Conservation (phyloP, 2,113 vertebrate species). For the Tylochromis polylepis region DNA sequence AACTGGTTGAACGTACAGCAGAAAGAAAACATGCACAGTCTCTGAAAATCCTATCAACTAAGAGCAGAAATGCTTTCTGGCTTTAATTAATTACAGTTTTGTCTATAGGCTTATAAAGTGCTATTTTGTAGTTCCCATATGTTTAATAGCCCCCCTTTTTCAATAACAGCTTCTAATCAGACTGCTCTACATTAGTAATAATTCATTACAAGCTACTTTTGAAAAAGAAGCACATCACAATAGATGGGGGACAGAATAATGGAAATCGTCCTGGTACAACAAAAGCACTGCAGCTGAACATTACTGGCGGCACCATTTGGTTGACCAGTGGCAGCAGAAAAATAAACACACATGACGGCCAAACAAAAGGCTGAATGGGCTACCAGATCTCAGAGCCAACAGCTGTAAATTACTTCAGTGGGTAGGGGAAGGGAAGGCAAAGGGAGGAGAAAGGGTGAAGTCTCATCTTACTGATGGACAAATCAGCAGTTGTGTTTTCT, state of each 20-base stretch:
- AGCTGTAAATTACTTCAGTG: slow-evolving; percentile 44
- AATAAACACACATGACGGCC: slow-evolving; percentile 6
- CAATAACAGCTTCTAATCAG: slow-evolving; percentile 5
- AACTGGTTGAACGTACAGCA: background rate
- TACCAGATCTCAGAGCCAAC: slow-evolving; percentile 42
- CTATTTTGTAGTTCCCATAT: background rate
- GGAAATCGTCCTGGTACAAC: slow-evolving; percentile 13
- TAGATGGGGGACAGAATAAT: background rate
- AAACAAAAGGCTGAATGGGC: slow-evolving; percentile 56
- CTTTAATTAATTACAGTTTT: background rate
- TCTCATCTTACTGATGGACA: background rate
- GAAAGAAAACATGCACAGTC: background rate
- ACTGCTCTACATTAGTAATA: background rate
- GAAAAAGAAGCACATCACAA: slow-evolving; percentile 16
- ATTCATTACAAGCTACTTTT: slow-evolving; percentile 16
- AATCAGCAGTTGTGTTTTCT: background rate
- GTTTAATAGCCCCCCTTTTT: background rate
- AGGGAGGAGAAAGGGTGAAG: background rate
- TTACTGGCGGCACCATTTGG: slow-evolving; percentile 62
- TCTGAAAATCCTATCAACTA: background rate
- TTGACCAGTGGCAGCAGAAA: slow-evolving; percentile 13
- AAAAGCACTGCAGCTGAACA: slow-evolving; percentile 12
- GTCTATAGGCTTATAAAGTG: background rate
- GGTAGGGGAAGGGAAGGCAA: background rate
- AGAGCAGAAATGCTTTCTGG: background rate